Evolutionary conservation across 1,140 invertebrate genomes (phyloP), one percentile per base, ranked within the genome.

Genomic region (Amphibalanus amphitrite): DNA sequence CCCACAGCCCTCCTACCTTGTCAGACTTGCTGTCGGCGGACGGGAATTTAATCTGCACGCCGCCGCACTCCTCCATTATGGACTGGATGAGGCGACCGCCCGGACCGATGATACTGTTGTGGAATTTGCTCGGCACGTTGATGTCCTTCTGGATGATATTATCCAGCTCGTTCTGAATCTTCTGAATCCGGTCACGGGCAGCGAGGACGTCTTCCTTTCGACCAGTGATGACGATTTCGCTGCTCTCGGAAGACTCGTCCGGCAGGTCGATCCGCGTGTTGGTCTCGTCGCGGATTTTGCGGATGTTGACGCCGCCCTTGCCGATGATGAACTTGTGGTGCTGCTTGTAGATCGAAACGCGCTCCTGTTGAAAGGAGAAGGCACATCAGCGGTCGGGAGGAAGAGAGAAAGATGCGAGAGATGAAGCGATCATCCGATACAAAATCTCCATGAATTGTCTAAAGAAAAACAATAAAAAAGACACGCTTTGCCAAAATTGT

Each of bases 321-420:
- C 95, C 95, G 78, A 97, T 96, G 64, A 99, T 89, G 78, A 93
- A 94, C 79, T 96, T 96, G 81, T 97, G 94, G 83, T 97, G 97
- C 79, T 97, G 92, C 80, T 97, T 97, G 82, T 93, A 97, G 76
- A 98, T 96, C 67, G 93, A 91, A 65, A 99, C 90, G 81, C 95
- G 88, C 71, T 67, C 65, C 65, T 67, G 28, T 3, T 15, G 13
- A 59, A 10, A 28, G n/a, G 28, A 10, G 26, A 6, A 65, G 23
- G 26, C 64, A 65, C 64, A 65, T 3, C 6, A 65, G 3, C 33
- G 33, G 33, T 38, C 33, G 15, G 33, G 33, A 38, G 33, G 15
- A 38, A 38, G 33, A 38, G 33, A 38, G 4, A 38, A 38, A 15
- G 33, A 4, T 6, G 15, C 4, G 33, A 38, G 33, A 38, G 33